These are phyloP conservation scores for Sebastes flavidus DNA, from an alignment of 2,797 vertebrate genomes.

Conservation along the genomic window DNA sequence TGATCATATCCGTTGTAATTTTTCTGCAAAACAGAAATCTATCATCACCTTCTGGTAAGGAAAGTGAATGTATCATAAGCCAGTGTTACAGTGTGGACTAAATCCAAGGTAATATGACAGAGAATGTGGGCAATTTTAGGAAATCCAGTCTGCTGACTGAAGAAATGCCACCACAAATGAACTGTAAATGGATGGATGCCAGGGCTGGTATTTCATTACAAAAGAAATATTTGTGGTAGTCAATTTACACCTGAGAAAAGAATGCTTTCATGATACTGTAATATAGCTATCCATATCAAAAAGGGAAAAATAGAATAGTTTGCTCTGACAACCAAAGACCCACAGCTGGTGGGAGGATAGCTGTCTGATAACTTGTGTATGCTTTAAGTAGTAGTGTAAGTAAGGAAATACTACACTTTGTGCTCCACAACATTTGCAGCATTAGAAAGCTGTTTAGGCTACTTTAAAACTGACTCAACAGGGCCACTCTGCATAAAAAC, in stretches of 20 bases:
- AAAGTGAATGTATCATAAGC: background rate
- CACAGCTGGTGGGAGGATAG: background rate
- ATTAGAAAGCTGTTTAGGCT: background rate
- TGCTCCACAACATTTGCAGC: background rate
- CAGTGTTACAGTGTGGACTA: background rate
- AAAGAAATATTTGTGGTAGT: background rate
- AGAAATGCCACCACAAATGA: background rate
- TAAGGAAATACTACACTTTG: background rate
- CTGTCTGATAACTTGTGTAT: background rate
- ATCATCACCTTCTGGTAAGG: background rate
- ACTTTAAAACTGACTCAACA: background rate
- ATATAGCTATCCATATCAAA: background rate
- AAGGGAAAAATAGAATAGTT: background rate
- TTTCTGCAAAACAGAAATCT: background rate
- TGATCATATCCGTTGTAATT: background rate
- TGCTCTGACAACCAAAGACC: background rate
- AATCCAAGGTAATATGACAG: background rate
- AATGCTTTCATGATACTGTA: background rate
- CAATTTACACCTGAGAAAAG: background rate
- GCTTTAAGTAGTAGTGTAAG: background rate
- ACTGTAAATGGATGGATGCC: background rate
- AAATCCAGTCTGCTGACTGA: background rate
- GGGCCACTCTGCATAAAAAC: background rate
- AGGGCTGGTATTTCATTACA: background rate
- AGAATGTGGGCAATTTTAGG: background rate